Percentiles rank a stretch among this genome's conserved stretches.
These are phyloP conservation scores for Pleuronectes platessa DNA, from an alignment of 2,113 vertebrate species.

Conservation along the genomic window DNA sequence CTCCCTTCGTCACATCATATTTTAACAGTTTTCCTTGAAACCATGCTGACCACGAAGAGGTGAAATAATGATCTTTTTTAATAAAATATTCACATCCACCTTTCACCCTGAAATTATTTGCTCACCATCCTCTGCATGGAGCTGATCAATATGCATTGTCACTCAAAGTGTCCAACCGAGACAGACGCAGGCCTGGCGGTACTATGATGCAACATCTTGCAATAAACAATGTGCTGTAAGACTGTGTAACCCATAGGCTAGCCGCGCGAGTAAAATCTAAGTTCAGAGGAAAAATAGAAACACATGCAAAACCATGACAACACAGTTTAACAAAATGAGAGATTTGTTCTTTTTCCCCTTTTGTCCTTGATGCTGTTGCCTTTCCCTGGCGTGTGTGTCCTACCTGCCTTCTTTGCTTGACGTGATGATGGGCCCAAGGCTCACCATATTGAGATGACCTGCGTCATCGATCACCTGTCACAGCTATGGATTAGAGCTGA, in stretches of 20 bases:
- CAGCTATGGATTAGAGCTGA: slow-evolving; percentile 51
- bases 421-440: slow-evolving; percentile 37
- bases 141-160: slow-evolving; percentile 57
- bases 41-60: no score
- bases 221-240: slow-evolving; percentile 59
- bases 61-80: not conserved
- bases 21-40: no score
- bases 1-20: no score
- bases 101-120: slow-evolving; percentile 7
- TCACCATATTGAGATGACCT: slow-evolving; percentile 39
- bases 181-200: slow-evolving; percentile 35
- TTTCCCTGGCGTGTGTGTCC: not conserved
- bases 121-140: slow-evolving; percentile 17
- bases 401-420: slow-evolving; percentile 18
- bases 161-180: slow-evolving; percentile 37
- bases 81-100: slow-evolving; percentile 10
- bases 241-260: slow-evolving; percentile 37
- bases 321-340: slow-evolving; percentile 4
- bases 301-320: not conserved
- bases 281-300: not conserved
- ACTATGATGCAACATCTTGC: slow-evolving; percentile 66
- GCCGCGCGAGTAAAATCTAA: slow-evolving; percentile 5
- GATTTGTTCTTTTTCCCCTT: not conserved
- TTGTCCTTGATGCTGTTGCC: slow-evolving; percentile 3
- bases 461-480: slow-evolving; percentile 58